phyloP scores from a whole-genome alignment of 2,113 vertebrate genomes.

The Nesoenas mayeri region DNA sequence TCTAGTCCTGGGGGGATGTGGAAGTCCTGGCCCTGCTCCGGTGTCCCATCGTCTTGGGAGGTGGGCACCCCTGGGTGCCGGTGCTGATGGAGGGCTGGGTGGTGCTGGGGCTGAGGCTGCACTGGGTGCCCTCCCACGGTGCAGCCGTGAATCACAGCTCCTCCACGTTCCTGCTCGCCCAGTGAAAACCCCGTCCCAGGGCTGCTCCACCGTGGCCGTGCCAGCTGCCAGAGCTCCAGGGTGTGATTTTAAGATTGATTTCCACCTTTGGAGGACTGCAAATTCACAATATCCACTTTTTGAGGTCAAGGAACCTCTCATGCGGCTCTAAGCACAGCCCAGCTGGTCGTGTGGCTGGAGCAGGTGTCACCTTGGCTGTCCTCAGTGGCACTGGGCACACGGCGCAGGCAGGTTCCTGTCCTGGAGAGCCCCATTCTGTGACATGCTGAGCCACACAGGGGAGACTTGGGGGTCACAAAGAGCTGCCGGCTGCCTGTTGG shows the following conservation, averaged over 20 bases:
- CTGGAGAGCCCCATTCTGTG: background rate
- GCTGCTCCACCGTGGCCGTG: rapidly evolving
- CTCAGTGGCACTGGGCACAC: rapidly evolving
- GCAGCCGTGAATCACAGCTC: background rate
- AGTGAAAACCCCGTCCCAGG: no score
- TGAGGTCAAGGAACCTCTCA: rapidly evolving
- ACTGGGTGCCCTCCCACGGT: conserved; percentile 27
- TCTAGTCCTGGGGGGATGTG: rapidly evolving
- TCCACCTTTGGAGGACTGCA: no score
- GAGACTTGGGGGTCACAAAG: background rate
- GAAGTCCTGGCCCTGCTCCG: background rate
- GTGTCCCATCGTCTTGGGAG: background rate
- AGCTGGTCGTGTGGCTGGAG: rapidly evolving
- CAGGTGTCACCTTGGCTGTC: background rate
- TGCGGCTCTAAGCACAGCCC: rapidly evolving
- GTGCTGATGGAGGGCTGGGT: background rate
- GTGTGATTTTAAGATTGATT: rapidly evolving
- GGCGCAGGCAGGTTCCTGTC: rapidly evolving
- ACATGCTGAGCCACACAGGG: rapidly evolving
- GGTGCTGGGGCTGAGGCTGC: background rate
- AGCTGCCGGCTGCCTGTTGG: rapidly evolving
- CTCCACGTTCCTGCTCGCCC: background rate
- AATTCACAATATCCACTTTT: rapidly evolving
- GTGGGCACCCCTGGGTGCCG: background rate
- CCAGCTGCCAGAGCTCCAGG: rapidly evolving